Percentiles rank a stretch among this genome's conserved stretches.
These are phyloP conservation scores for Augochlora pura DNA, from an alignment of 1,140 invertebrate genomes.

Conservation along the genomic window DNA sequence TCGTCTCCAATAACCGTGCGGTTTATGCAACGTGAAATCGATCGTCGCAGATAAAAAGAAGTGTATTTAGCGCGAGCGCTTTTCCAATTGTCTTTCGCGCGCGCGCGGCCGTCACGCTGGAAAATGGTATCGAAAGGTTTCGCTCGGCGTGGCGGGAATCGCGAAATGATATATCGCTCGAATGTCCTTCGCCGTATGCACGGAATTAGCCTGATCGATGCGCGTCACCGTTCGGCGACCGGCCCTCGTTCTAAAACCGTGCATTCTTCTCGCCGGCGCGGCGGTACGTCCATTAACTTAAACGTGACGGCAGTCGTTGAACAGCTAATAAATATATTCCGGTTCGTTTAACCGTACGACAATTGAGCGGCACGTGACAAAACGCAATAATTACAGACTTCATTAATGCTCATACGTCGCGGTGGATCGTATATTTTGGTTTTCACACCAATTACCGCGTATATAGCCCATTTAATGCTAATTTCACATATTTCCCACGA, in stretches of 20 bases:
- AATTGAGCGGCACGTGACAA: conserved; percentile 58
- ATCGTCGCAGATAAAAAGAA: no score
- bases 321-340: conserved; percentile 46
- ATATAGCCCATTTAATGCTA: conserved; percentile 57
- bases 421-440: conserved; percentile 56
- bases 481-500: conserved; percentile 55
- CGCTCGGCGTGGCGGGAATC: conserved; percentile 14
- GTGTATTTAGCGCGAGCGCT: no score
- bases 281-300: conserved; percentile 35
- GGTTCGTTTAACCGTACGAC: conserved; percentile 45
- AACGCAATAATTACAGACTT: conserved; percentile 60
- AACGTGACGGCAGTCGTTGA: conserved; percentile 41
- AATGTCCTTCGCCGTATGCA: not conserved
- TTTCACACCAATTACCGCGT: conserved; percentile 56
- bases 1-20: no score
- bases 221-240: conserved; percentile 6
- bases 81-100: no score
- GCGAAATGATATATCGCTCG: not conserved
- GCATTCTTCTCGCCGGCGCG: not conserved
- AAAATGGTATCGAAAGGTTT: no score
- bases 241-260: not conserved
- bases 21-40: no score
- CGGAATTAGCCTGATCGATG: conserved; percentile 19
- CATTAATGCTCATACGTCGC: conserved; percentile 52
- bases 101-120: no score